phyloP scores from a whole-genome alignment of 2,797 vertebrate genomes.

The Takifugu rubripes region DNA sequence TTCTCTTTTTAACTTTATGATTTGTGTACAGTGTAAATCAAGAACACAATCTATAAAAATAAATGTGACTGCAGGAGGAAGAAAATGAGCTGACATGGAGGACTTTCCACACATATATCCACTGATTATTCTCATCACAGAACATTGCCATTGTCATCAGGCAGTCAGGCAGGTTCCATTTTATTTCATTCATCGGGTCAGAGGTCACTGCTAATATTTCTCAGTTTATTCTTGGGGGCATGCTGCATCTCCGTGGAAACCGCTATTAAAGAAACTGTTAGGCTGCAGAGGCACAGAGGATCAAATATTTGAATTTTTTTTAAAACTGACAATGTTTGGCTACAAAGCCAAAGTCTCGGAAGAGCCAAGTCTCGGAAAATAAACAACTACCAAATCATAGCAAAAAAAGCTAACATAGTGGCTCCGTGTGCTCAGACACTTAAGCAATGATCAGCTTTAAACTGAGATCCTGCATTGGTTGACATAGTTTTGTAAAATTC shows the following conservation, averaged over 20 bases:
- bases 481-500: too few species aligned
- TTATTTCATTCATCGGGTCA: constrained; percentile 8
- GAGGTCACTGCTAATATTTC: constrained; percentile 27
- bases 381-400: too few species aligned
- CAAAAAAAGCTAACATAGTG: too few species aligned
- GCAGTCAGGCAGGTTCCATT: background rate
- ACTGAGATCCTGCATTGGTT: too few species aligned
- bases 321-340: too few species aligned
- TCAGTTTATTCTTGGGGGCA: background rate
- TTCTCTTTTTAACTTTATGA: too few species aligned
- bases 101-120: too few species aligned
- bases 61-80: constrained; percentile 3
- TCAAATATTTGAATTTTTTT: background rate
- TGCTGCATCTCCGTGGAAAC: constrained; percentile 11
- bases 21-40: background rate
- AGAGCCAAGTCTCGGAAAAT: too few species aligned
- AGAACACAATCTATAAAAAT: background rate
- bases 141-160: background rate
- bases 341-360: too few species aligned
- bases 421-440: too few species aligned
- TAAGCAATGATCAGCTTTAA: too few species aligned
- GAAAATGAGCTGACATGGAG: background rate
- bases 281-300: background rate
- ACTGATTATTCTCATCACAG: too few species aligned
- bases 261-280: background rate